A percentile compares a stretch with the other conserved stretches of the same genome.
phyloP scores from a whole-genome alignment of 2,888 invertebrate species.

The Dorcus hopei region DNA sequence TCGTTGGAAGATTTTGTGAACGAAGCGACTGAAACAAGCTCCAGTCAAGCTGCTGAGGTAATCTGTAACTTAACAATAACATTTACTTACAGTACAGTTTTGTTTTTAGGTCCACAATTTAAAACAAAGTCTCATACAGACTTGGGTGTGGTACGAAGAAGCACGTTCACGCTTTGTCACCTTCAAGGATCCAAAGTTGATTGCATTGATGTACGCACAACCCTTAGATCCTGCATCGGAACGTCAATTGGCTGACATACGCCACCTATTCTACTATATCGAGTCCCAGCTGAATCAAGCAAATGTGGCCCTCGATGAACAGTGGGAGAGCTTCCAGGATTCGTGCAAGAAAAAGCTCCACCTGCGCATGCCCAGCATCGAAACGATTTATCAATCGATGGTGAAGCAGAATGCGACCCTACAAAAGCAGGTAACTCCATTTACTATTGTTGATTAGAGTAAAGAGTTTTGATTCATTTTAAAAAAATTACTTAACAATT shows the following conservation, averaged over 20 bases:
- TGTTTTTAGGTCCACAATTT: slow-evolving; percentile 43
- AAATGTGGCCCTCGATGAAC: slow-evolving; percentile 68
- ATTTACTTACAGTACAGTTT: too few relatives aligned
- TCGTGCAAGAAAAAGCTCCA: slow-evolving; percentile 51
- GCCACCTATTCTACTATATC: slow-evolving; percentile 67
- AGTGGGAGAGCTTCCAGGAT: slow-evolving; percentile 68
- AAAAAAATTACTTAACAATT: neutral
- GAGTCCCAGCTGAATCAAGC: slow-evolving; percentile 73
- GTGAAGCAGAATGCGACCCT: slow-evolving; percentile 70
- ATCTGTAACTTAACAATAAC: neutral
- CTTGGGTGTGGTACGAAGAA: slow-evolving; percentile 59
- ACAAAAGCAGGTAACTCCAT: slow-evolving; percentile 49
- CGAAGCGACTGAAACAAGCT: slow-evolving; percentile 61
- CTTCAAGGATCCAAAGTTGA: slow-evolving; percentile 41
- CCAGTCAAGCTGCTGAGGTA: slow-evolving; percentile 60
- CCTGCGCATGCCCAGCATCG: slow-evolving; percentile 68
- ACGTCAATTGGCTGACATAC: slow-evolving; percentile 66
- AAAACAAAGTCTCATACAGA: slow-evolving; percentile 55
- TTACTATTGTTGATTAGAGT: neutral
- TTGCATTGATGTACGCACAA: slow-evolving; percentile 41
- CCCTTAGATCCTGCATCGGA: slow-evolving; percentile 65
- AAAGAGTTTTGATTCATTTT: too few relatives aligned
- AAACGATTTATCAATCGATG: slow-evolving; percentile 76
- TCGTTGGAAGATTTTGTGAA: slow-evolving; percentile 59
- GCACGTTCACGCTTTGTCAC: slow-evolving; percentile 52